Evolutionary conservation across 2,113 vertebrate genomes (phyloP).

Genomic region (Periophthalmus modestus): DNA sequence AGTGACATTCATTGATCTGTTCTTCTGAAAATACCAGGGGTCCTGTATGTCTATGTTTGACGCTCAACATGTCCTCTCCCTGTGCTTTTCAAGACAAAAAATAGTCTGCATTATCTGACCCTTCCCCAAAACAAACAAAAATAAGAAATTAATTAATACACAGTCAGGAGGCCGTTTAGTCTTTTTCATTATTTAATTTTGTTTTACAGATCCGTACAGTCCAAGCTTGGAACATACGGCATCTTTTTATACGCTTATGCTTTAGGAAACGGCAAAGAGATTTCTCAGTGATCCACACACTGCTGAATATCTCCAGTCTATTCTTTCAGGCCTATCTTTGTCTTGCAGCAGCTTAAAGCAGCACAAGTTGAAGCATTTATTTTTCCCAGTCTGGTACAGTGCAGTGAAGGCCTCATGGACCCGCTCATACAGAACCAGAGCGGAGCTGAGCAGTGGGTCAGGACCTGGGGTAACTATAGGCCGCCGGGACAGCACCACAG

Average conservation of each 20-base stretch:
- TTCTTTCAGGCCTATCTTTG: constrained; percentile 34
- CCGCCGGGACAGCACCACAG: constrained; percentile 70
- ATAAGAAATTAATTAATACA: too few relatives aligned
- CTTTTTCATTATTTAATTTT: too few relatives aligned
- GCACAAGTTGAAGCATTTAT: constrained; percentile 58
- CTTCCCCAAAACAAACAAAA: too few relatives aligned
- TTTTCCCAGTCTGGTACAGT: constrained; percentile 43
- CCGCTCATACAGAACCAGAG: constrained; percentile 64
- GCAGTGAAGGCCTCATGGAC: constrained; percentile 36
- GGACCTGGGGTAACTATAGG: constrained; percentile 62
- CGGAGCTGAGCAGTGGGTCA: constrained; percentile 60
- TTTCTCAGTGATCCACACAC: constrained; percentile 9
- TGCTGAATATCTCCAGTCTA: constrained; percentile 30
- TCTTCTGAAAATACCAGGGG: neutral
- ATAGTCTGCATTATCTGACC: neutral
- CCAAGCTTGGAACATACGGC: neutral
- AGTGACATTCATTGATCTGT: neutral
- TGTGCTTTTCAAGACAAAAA: neutral
- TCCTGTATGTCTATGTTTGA: neutral
- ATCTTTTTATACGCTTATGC: neutral
- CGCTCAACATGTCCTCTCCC: neutral
- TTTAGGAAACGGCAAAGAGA: neutral
- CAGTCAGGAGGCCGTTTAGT: too few relatives aligned
- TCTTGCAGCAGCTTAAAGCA: constrained; percentile 41
- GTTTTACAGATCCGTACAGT: neutral